Conservation (phyloP, 2,888 invertebrate genomes). For the Caenorhabditis sp. region DNA sequence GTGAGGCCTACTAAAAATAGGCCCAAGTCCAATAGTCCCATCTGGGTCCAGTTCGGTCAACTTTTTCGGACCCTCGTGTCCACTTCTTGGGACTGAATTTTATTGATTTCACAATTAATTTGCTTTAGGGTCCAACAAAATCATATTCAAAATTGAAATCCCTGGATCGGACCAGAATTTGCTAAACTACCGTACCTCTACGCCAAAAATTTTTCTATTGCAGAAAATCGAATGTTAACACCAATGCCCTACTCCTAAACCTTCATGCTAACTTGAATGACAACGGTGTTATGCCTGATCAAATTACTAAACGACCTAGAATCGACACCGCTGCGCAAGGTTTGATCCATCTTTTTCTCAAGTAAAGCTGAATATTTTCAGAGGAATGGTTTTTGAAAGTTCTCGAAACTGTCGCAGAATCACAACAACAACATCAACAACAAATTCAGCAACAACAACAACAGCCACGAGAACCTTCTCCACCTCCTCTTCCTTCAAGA, state of each 20-base stretch:
- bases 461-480: constrained; percentile 1
- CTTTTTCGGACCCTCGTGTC: no score
- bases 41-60: no score
- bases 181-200: no score
- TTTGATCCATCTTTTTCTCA: no score
- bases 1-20: no score
- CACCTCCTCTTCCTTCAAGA: background rate
- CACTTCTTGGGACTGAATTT: no score
- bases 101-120: no score
- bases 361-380: constrained; percentile 7
- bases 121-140: no score
- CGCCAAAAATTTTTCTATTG: no score
- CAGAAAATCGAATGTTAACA: background rate
- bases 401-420: constrained; percentile 15
- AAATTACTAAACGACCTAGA: constrained; percentile 8
- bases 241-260: background rate
- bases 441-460: background rate
- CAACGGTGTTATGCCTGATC: background rate
- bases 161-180: no score
- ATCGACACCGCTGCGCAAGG: constrained; percentile 6
- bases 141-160: no score
- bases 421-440: background rate
- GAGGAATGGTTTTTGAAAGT: constrained; percentile 30
- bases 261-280: background rate
- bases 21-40: no score